Evolutionary conservation across 2,113 vertebrate genomes (phyloP).

Genomic region (Notiomystis cincta): DNA sequence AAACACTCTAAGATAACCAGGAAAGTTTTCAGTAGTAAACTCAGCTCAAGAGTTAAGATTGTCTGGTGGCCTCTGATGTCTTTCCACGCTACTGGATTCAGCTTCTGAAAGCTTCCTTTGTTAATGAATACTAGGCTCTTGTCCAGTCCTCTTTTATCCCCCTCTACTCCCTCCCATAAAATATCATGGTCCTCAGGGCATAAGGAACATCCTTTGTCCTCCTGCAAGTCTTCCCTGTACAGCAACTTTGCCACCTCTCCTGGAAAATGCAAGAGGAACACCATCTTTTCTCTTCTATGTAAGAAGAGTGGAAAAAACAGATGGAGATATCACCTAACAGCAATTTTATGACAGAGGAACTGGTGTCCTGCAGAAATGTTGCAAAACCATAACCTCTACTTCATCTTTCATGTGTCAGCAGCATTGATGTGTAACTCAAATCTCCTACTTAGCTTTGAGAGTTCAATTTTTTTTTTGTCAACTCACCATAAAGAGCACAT

Average conservation of each 20-base stretch:
- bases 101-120: constrained; percentile 62
- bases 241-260: background rate
- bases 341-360: background rate
- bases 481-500: background rate
- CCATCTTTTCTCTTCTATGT: background rate
- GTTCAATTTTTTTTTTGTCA: background rate
- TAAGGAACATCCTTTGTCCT: constrained; percentile 57
- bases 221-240: constrained; percentile 18
- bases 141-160: constrained; percentile 41
- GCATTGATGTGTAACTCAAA: background rate
- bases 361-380: background rate
- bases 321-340: background rate
- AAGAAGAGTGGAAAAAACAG: background rate
- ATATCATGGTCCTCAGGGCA: constrained; percentile 47
- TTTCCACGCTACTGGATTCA: constrained; percentile 34
- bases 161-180: constrained; percentile 38
- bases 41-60: constrained; percentile 54
- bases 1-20: background rate
- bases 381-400: background rate
- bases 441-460: background rate
- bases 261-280: constrained; percentile 2
- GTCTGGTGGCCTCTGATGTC: constrained; percentile 35
- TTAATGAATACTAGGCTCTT: constrained; percentile 61
- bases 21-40: constrained; percentile 35
- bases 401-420: background rate